Conservation (phyloP, 1,140 invertebrate genomes). For the Leptoteleia sp. region DNA sequence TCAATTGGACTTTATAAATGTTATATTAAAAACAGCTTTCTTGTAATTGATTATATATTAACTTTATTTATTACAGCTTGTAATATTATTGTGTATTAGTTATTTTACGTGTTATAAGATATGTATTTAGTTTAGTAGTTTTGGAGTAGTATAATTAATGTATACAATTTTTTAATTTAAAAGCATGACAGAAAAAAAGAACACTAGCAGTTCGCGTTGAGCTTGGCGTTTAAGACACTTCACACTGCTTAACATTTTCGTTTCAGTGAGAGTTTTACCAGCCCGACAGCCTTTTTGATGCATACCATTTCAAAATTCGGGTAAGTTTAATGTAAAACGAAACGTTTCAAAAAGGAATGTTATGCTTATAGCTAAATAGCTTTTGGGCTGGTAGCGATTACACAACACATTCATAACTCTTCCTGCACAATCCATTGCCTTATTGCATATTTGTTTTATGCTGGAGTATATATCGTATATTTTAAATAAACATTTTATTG, state of each 20-base stretch:
- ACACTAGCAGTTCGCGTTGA: constrained; percentile 66
- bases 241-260: constrained; percentile 82
- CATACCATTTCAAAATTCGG: constrained; percentile 87
- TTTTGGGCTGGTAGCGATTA: constrained; percentile 75
- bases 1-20: no score
- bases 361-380: constrained; percentile 73
- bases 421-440: constrained; percentile 1
- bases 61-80: no score
- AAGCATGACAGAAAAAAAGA: constrained; percentile 48
- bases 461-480: constrained; percentile 1
- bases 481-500: no score
- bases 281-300: constrained; percentile 86
- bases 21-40: no score
- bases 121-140: no score
- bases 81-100: no score
- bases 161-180: constrained; percentile 24
- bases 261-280: constrained; percentile 86
- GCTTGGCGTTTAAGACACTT: constrained; percentile 75
- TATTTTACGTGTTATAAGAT: no score
- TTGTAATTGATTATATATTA: no score
- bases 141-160: no score
- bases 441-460: constrained; percentile 4
- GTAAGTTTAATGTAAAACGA: constrained; percentile 83
- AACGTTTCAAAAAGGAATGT: constrained; percentile 68
- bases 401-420: constrained; percentile 37